A percentile compares a stretch with the other conserved stretches of the same genome.
Evolutionary conservation across 2,113 vertebrate genomes (phyloP).

Genomic region (Rhagologus leucostigma): DNA sequence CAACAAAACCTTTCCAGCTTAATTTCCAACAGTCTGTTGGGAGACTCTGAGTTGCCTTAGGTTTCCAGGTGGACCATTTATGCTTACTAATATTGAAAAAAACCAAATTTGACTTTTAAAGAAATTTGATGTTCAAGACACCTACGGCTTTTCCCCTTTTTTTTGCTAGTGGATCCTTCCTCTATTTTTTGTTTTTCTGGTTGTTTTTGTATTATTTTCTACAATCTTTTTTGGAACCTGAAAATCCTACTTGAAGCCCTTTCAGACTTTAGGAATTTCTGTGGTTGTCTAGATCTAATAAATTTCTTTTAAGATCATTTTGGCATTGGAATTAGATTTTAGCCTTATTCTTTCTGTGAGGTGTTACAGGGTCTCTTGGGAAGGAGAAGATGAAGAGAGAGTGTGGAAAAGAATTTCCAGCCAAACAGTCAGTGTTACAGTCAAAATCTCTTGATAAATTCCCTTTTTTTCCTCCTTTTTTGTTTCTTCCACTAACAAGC

Average conservation of each 20-base stretch:
- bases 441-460: neutral
- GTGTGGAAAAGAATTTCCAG: neutral
- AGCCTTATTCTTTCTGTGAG: neutral
- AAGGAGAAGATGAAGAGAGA: neutral
- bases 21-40: neutral
- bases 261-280: neutral
- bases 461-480: neutral
- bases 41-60: neutral
- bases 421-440: neutral
- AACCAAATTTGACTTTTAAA: neutral
- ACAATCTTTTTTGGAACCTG: neutral
- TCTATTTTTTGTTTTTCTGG: neutral
- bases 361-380: neutral
- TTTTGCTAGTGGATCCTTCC: neutral
- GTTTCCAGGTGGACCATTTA: neutral
- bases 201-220: neutral
- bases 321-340: neutral
- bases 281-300: neutral
- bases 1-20: neutral
- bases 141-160: neutral
- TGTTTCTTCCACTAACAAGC: neutral
- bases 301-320: neutral
- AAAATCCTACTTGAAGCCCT: neutral
- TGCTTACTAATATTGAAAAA: neutral
- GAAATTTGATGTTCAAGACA: neutral